Percentiles rank a stretch among this genome's conserved stretches.
These are phyloP conservation scores for Myiotriccus ornatus DNA, from an alignment of 2,797 vertebrate species.

Conservation along the genomic window DNA sequence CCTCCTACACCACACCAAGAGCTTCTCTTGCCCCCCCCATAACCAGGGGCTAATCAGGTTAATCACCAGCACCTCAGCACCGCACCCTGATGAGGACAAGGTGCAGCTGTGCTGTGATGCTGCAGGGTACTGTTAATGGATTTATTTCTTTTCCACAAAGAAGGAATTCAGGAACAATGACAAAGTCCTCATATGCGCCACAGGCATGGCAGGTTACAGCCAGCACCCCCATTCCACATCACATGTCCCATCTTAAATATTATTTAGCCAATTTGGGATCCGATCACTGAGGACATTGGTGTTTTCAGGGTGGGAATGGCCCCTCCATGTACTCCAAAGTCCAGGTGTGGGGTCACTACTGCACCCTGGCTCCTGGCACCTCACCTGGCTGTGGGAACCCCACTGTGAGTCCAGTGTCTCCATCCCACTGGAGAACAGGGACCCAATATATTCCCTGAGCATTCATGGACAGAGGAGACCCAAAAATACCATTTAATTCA, in stretches of 20 bases:
- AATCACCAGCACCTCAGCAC: background rate
- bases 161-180: background rate
- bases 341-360: accelerated
- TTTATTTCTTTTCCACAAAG: accelerated
- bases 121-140: no score
- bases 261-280: background rate
- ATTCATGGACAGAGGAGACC: background rate
- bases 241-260: accelerated
- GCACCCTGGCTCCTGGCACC: background rate
- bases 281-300: no score
- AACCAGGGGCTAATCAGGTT: background rate
- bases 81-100: background rate
- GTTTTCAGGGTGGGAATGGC: accelerated
- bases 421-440: accelerated
- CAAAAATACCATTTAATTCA: background rate
- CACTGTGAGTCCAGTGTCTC: background rate
- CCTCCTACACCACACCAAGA: no score
- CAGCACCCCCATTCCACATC: no score
- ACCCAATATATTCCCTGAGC: background rate
- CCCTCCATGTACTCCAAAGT: accelerated
- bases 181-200: accelerated
- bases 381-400: background rate
- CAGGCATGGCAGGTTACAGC: no score
- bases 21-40: accelerated
- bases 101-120: background rate